Base-by-base conservation (phyloP, 2,797 vertebrate genomes). In the Neosilurus mollespiculum region DNA sequence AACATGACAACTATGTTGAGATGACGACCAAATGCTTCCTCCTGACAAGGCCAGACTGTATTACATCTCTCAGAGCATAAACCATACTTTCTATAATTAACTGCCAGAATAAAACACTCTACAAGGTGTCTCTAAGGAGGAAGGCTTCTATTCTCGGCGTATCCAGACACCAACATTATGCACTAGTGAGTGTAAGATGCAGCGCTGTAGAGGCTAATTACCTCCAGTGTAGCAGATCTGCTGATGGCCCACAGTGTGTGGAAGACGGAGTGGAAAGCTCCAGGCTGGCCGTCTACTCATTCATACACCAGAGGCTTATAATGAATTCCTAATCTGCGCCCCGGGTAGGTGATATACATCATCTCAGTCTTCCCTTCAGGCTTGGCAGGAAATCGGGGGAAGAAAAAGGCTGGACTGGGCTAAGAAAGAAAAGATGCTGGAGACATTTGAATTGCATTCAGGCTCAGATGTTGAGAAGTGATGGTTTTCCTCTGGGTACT, bases 171-270 rank as follows among this genome's bases (percentile, higher is more conserved):
- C 73, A 69, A 30, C 16, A 71, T 77, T 82, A 66, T 54, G 81
- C 58, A 69, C 58, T 59, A 58, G 37, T 56, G 54, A 70, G 77
- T 73, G 81, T 67, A 78, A 73, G 70, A 83, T 65, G n/a, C 53
- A 78, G 59, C 58, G 67, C 83, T 78, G 78, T n/a, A 81, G 66
- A 84, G 81, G 79, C 82, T 71, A 87, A 87, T 87, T 89, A 86
- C 81, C 82, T 88, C 81, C 75, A 73, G 78, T 87, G 84, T 87
- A 83, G 86, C 81, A 71, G 62, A 15, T 80, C 62, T 70, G 56
- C 80, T 78, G 49, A 81, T 34, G 49, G 61, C 82, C 71, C 53
- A 54, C 16, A 56, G 30, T 15, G 30, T 51, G 83, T 61, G 61
- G 58, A 75, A 75, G 61, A 82, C 59, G 24, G 71, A 76, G 62